Base-by-base conservation (phyloP, 1,140 invertebrate genomes). In the Druon quercuslanigerum region DNA sequence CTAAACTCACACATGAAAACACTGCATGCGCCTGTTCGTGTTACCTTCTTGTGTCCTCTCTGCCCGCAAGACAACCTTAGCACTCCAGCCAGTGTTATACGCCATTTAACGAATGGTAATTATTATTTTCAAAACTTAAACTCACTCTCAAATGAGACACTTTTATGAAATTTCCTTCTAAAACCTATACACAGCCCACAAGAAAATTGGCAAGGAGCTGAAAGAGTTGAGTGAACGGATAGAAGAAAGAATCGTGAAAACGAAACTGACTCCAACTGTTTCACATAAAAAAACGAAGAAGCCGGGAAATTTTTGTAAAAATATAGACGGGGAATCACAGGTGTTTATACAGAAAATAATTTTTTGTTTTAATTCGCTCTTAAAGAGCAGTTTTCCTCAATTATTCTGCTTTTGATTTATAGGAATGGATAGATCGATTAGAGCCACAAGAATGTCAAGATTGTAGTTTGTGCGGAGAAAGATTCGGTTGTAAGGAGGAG, bases 51-150 rank as follows among this genome's bases (percentile, higher is more conserved):
- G 14, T 96, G 95, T 85, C 94, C 94, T 13, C 93, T 95, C 95
- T 85, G 88, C 93, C n/a, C 93, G 93, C 75, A 93, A 93, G 77
- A 33, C 60, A 7, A n/a, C 60, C 2, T 95, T 95, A 87, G 91
- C 94, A 95, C 94, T 80, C 92, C 93, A 0, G 95, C 94, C 92
- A 93, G 94, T 82, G 95, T 95, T 7, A 94, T 94, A 83, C 91
- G 95, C n/a, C 95, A 96, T 92, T 90, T 95, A 11, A 93, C 93
- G 74, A 95, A 94, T 92, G 93, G 95, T 85, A 93, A 94, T 50
- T 77, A 66, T 50, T 50, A 51, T 72, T n/a, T 72, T 51, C 46
- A 17, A 51, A 52, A 17, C 13, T 9, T 57, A 33, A 16, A 66
- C 16, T 66, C 0, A 16, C 16, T 57, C 51, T 54, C 25, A 54